These are phyloP conservation scores for Spicauda simplicius DNA, from an alignment of 2,888 invertebrate genomes.

Conservation along the genomic window DNA sequence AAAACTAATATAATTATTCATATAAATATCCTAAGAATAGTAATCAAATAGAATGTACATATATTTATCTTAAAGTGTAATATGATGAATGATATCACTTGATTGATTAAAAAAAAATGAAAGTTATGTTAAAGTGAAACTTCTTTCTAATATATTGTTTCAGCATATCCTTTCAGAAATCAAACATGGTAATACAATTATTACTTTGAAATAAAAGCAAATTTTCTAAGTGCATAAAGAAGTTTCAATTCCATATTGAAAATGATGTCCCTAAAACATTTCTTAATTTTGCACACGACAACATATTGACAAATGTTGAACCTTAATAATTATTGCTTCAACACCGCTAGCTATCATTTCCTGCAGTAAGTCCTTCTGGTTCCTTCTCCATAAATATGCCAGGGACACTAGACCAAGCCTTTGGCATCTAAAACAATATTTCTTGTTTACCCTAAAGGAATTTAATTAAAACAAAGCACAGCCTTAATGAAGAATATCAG, in stretches of 20 bases:
- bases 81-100: not conserved
- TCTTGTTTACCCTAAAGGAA: conserved; percentile 33
- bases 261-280: conserved; percentile 14
- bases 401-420: conserved; percentile 95
- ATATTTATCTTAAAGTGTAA: no score
- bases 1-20: no score
- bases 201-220: not conserved
- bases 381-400: conserved; percentile 97
- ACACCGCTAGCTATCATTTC: conserved; percentile 98
- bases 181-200: not conserved
- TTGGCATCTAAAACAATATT: conserved; percentile 88
- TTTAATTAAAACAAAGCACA: conserved; percentile 24
- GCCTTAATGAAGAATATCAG: conserved; percentile 20
- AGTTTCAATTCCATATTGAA: conserved; percentile 21
- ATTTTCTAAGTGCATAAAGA: not conserved
- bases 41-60: no score
- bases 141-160: not conserved
- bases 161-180: not conserved
- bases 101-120: not conserved
- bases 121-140: conserved; percentile 19
- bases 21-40: no score
- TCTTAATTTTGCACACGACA: conserved; percentile 24
- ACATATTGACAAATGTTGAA: conserved; percentile 59
- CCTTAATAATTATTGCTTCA: conserved; percentile 98
- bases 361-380: conserved; percentile 96